Conservation (phyloP, 1,140 invertebrate genomes). For the Heliothis subflexa region DNA sequence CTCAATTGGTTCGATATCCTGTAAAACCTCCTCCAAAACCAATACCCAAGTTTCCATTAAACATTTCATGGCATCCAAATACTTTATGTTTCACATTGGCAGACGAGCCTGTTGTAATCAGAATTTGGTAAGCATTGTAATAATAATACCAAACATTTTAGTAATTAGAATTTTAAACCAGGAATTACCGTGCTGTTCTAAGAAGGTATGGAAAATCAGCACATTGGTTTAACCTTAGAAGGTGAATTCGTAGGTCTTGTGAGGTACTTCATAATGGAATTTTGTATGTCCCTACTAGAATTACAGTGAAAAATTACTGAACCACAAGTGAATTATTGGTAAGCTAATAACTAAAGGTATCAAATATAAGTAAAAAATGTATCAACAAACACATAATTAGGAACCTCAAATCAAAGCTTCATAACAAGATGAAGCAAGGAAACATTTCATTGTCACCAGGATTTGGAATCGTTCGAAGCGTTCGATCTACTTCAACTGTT, state of each 20-base stretch:
- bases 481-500: constrained; percentile 65
- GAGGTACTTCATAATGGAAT: too few species aligned
- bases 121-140: constrained; percentile 53
- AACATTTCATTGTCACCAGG: constrained; percentile 48
- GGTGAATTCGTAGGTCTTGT: too few species aligned
- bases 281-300: too few species aligned
- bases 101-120: constrained; percentile 47
- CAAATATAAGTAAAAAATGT: too few species aligned
- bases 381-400: too few species aligned
- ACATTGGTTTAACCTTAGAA: too few species aligned
- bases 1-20: neutral
- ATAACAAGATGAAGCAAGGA: neutral
- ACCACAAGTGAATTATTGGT: too few species aligned
- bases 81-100: constrained; percentile 53
- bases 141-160: too few species aligned
- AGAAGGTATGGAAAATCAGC: too few species aligned
- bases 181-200: neutral
- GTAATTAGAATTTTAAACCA: constrained; percentile 4
- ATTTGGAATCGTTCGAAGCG: constrained; percentile 62
- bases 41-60: constrained; percentile 54
- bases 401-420: too few species aligned
- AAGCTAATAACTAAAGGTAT: too few species aligned
- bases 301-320: too few species aligned
- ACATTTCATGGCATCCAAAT: constrained; percentile 58
- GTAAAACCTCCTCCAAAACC: constrained; percentile 39